A percentile compares a stretch with the other conserved stretches of the same genome.
Evolutionary conservation across 2,113 vertebrate species (phyloP).

Genomic region (Clupea harengus): DNA sequence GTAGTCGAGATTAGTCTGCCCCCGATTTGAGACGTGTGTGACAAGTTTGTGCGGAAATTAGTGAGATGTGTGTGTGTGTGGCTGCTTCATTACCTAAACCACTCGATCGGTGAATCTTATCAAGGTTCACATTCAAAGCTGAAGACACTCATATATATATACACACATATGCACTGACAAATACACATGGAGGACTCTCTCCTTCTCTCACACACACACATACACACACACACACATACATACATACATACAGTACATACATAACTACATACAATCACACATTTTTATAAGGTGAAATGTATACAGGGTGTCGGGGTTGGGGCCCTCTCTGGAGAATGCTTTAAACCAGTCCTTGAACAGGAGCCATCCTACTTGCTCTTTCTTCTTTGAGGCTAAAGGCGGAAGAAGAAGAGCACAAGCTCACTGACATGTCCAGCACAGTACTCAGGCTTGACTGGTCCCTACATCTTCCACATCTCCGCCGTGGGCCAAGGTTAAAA

Average conservation of each 20-base stretch:
- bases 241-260: neutral
- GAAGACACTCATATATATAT: neutral
- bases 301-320: no score
- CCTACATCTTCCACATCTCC: neutral
- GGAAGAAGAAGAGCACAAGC: neutral
- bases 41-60: neutral
- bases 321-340: neutral
- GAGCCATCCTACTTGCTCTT: no score
- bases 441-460: neutral
- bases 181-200: neutral
- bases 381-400: no score
- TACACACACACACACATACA: neutral
- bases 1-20: neutral
- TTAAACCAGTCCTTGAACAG: no score
- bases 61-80: slow-evolving; percentile 20
- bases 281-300: no score
- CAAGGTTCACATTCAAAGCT: neutral
- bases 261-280: neutral
- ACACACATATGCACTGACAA: neutral
- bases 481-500: neutral
- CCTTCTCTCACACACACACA: neutral
- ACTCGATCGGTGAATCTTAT: neutral
- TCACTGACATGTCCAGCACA: neutral
- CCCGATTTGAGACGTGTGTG: neutral
- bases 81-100: neutral